Percentiles rank a stretch among this genome's conserved stretches.
phyloP scores from a whole-genome alignment of 2,888 invertebrate genomes.

The Norana najaformis region DNA sequence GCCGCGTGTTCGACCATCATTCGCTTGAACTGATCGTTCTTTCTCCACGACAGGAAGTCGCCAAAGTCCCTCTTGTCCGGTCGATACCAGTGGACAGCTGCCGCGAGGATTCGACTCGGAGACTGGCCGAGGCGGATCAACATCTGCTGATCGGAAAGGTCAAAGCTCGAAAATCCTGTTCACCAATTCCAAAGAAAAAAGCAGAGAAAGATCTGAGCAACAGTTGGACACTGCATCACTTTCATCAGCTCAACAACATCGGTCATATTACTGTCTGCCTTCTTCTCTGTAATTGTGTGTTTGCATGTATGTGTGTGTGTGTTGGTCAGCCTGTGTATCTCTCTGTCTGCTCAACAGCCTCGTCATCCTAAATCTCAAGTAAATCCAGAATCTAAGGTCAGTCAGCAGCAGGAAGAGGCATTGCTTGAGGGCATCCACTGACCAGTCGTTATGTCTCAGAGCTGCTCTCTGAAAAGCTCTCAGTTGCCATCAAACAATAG shows the following conservation, averaged over 20 bases:
- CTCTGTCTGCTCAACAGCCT: too few relatives aligned
- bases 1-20: slow-evolving; percentile 37
- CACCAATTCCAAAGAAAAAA: not conserved
- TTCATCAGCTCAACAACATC: not conserved
- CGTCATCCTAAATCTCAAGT: too few relatives aligned
- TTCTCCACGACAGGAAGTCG: slow-evolving; percentile 43
- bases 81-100: slow-evolving; percentile 44
- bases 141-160: slow-evolving; percentile 41
- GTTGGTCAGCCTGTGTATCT: too few relatives aligned
- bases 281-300: not conserved
- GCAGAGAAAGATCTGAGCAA: not conserved
- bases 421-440: too few relatives aligned
- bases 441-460: too few relatives aligned
- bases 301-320: too few relatives aligned
- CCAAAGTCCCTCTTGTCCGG: slow-evolving; percentile 37
- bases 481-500: not conserved
- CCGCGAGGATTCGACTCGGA: slow-evolving; percentile 43
- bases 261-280: not conserved
- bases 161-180: slow-evolving; percentile 40
- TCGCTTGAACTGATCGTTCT: slow-evolving; percentile 42
- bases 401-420: too few relatives aligned
- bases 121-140: slow-evolving; percentile 45
- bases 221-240: not conserved
- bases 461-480: too few relatives aligned
- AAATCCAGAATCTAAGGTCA: too few relatives aligned